A percentile compares a stretch with the other conserved stretches of the same genome.
Evolutionary conservation across 2,888 invertebrate genomes (phyloP).

Genomic region (Selenia dentaria): DNA sequence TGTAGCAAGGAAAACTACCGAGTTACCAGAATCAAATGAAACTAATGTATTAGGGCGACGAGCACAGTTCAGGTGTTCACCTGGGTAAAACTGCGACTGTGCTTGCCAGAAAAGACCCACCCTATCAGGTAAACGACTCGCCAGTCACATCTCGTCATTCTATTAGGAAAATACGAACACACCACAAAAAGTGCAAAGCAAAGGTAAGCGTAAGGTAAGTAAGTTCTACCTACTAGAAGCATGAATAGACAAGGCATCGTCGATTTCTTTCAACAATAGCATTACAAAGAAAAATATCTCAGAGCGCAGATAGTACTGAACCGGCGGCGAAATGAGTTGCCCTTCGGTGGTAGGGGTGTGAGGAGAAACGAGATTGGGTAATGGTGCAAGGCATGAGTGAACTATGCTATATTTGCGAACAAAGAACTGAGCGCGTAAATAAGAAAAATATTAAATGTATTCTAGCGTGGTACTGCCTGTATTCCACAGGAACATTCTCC

Average conservation of each 20-base stretch:
- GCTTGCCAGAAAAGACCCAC: too few species aligned
- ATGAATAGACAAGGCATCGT: conserved; percentile 44
- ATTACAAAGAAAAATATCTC: conserved; percentile 81
- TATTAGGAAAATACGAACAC: neutral
- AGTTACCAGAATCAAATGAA: too few species aligned
- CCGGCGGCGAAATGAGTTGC: conserved; percentile 80
- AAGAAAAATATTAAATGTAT: too few species aligned
- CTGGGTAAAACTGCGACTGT: too few species aligned
- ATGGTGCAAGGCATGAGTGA: conserved; percentile 37
- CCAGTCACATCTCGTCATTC: too few species aligned
- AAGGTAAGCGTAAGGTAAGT: conserved; percentile 15
- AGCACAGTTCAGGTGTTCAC: too few species aligned
- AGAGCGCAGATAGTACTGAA: conserved; percentile 72
- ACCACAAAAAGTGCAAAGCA: conserved; percentile 22
- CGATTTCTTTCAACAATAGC: conserved; percentile 71
- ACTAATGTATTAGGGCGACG: too few species aligned
- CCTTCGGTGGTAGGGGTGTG: conserved; percentile 79
- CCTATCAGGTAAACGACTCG: too few species aligned
- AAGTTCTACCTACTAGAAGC: neutral
- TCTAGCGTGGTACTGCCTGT: too few species aligned
- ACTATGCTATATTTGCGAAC: neutral
- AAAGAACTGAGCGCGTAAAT: conserved; percentile 2
- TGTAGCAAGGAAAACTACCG: too few species aligned
- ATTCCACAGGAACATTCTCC: too few species aligned
- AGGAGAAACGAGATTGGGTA: conserved; percentile 66